These are phyloP conservation scores for Neodiprion virginianus DNA, from an alignment of 1,140 invertebrate species.

Conservation along the genomic window DNA sequence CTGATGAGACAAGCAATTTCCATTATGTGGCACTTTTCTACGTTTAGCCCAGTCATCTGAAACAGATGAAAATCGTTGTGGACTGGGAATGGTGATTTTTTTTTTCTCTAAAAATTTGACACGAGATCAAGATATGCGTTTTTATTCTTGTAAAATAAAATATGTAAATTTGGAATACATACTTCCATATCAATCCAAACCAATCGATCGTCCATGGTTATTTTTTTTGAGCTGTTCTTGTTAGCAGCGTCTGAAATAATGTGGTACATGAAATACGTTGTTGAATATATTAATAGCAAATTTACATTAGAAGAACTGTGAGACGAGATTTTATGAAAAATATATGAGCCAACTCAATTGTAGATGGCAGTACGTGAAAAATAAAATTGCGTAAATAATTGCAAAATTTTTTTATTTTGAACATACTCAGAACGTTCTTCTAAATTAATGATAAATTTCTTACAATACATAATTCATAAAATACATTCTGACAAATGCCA, in stretches of 20 bases:
- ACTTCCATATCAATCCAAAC: conserved; percentile 54
- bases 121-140: conserved; percentile 2
- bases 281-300: background rate
- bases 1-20: conserved; percentile 91
- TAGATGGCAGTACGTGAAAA: no score
- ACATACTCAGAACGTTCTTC: no score
- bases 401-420: no score
- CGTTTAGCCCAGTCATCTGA: conserved; percentile 70
- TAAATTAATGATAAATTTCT: background rate
- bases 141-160: conserved; percentile 3
- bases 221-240: conserved; percentile 11
- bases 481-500: background rate
- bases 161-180: conserved; percentile 17
- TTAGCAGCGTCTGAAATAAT: background rate
- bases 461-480: background rate
- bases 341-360: background rate
- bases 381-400: no score
- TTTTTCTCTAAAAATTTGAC: conserved; percentile 12
- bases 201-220: conserved; percentile 27
- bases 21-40: conserved; percentile 80
- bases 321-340: background rate
- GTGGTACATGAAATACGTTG: conserved; percentile 34
- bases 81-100: conserved; percentile 10
- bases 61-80: conserved; percentile 25
- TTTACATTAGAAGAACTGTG: background rate